A percentile compares a stretch with the other conserved stretches of the same genome.
These are phyloP conservation scores for Platycheirus albimanus DNA, from an alignment of 2,888 invertebrate genomes.

Conservation along the genomic window DNA sequence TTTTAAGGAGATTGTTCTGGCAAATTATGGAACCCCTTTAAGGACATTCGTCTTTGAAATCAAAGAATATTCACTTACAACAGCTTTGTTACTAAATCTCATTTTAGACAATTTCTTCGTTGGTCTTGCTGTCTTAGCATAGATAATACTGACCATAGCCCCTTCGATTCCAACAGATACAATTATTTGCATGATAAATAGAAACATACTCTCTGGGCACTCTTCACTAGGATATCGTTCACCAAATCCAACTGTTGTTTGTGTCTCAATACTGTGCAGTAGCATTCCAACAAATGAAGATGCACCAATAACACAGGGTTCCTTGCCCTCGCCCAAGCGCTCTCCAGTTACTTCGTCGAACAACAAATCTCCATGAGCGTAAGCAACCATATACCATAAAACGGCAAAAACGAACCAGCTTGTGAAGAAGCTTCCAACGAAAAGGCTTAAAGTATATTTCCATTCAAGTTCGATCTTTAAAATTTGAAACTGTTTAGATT, in stretches of 20 bases:
- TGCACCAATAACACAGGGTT: slow-evolving; percentile 85
- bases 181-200: slow-evolving; percentile 92
- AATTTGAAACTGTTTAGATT: no score
- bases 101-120: slow-evolving; percentile 90
- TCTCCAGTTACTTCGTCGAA: slow-evolving; percentile 83
- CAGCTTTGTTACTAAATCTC: slow-evolving; percentile 90
- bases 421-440: slow-evolving; percentile 91
- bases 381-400: slow-evolving; percentile 90
- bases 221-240: slow-evolving; percentile 91
- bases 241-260: slow-evolving; percentile 93
- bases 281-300: slow-evolving; percentile 87
- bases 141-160: slow-evolving; percentile 86
- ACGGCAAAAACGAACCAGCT: slow-evolving; percentile 92
- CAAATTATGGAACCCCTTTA: no score
- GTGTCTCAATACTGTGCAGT: slow-evolving; percentile 94
- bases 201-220: slow-evolving; percentile 92
- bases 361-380: slow-evolving; percentile 90
- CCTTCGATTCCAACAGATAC: slow-evolving; percentile 85
- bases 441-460: slow-evolving; percentile 94
- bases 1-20: no score
- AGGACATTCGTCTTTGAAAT: no score
- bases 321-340: slow-evolving; percentile 82
- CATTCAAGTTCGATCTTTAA: slow-evolving; percentile 87
- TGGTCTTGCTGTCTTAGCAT: slow-evolving; percentile 91
- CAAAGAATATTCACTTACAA: no score